Evolutionary conservation across 2,797 vertebrate genomes (phyloP), one percentile per base, ranked within the genome.

Genomic region (Myotis findleyi): DNA sequence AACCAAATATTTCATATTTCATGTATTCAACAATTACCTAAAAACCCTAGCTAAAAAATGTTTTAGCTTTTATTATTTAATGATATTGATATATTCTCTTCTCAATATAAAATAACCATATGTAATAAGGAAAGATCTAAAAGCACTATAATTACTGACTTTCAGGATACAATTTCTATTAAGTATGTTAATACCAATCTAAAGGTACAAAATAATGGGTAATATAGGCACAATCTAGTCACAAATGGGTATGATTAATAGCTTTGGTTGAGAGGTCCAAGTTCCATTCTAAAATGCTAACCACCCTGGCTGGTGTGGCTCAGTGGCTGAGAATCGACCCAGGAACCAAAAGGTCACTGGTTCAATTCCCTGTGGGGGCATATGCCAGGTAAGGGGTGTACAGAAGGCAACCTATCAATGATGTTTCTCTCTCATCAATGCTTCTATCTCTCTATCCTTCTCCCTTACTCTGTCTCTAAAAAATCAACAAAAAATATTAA

Each of bases 1-100:
- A 87, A 83, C 36, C 57, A 80, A 75, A 47, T 91, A 36, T 68
- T 91, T 75, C 10, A 49, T 66, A 51, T 14, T 82, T 75, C 30
- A 79, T 16, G 11, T 69, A 47, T 69, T 77, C 55, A 53, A 84
- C 5, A 38, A 87, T 17, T 69, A 51, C 14, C 62, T 72, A 84
- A 83, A 17, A 90, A 72, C 41, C 38, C 47, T 77, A 87, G 38
- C 72, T 57, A 47, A 92, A 76, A 49, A 62, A 71, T 44, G 68
- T 59, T 59, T 95, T 62, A 77, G 30, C n/a, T 84, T 72, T 95
- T 69, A 86, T 18, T 59, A 71, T 79, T 87, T 76, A 93, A 91
- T 53, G 5, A 64, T 88, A 86, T 36, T 94, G 16, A 53, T 36
- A 59, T 53, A 55, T 33, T 71, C 16, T 72, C 66, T 79, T 73